Evolutionary conservation across 2,888 invertebrate species (phyloP).

Genomic region (Stictocephala bisonia): DNA sequence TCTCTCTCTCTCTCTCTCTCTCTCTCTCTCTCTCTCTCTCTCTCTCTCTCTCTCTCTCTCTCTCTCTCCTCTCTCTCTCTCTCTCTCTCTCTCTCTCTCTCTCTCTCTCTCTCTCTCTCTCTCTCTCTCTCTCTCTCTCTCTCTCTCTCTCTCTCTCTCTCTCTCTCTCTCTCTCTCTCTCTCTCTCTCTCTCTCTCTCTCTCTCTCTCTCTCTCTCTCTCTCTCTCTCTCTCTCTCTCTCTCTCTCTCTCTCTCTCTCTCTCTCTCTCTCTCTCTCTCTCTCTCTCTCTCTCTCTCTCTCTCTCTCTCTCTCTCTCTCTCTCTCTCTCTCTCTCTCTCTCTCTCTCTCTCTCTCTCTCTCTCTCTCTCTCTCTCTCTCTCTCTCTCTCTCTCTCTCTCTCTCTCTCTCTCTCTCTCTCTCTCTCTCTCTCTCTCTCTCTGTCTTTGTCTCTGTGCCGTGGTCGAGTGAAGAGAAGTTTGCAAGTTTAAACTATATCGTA

Average conservation of each 20-base stretch:
- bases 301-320: neutral
- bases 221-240: neutral
- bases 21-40: neutral
- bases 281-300: neutral
- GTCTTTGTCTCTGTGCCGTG: neutral
- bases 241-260: neutral
- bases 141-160: neutral
- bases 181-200: neutral
- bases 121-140: neutral
- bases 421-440: neutral
- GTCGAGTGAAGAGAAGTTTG: too few species aligned
- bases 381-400: neutral
- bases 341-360: neutral
- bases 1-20: neutral
- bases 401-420: neutral
- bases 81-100: neutral
- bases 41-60: neutral
- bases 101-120: neutral
- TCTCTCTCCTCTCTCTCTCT: neutral
- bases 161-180: neutral
- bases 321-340: neutral
- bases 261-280: neutral
- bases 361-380: neutral
- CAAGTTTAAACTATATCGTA: too few species aligned
- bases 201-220: neutral